These are phyloP conservation scores for Drosophila acutilabella DNA, from an alignment of 2,888 invertebrate genomes.

Conservation along the genomic window DNA sequence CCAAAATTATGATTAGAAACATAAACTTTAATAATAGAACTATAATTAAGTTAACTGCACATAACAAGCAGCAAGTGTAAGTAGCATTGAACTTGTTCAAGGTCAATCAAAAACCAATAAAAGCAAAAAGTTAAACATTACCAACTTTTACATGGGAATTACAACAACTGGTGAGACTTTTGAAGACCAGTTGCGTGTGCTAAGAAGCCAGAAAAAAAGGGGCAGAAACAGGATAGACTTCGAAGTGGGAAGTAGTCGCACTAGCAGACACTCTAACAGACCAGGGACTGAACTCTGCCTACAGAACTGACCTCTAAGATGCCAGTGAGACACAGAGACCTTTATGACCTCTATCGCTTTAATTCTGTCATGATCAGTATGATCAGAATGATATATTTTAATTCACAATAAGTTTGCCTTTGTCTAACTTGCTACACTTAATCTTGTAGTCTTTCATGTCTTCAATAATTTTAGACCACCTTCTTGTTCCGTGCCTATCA, in stretches of 20 bases:
- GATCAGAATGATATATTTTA: no score
- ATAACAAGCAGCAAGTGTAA: background rate
- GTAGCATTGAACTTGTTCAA: conserved; percentile 52
- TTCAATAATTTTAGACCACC: background rate
- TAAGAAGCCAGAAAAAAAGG: background rate
- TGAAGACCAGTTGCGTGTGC: conserved; percentile 43
- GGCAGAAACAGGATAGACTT: background rate
- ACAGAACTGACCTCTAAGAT: no score
- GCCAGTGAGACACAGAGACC: no score
- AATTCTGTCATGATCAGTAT: no score
- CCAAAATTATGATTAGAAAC: conserved; percentile 45
- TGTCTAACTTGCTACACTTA: background rate
- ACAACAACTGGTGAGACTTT: conserved; percentile 38
- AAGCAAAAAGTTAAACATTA: conserved; percentile 5
- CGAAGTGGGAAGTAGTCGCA: background rate
- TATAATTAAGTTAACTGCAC: conserved; percentile 35
- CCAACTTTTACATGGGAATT: conserved; percentile 37
- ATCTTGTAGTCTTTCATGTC: background rate
- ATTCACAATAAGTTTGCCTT: background rate
- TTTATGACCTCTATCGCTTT: no score
- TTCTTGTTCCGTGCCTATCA: background rate
- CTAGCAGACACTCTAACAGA: conserved; percentile 2
- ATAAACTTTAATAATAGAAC: conserved; percentile 36
- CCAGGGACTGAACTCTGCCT: no score
- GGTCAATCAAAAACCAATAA: conserved; percentile 18